phyloP scores from a whole-genome alignment of 2,888 invertebrate species.

The Rhagium mordax region DNA sequence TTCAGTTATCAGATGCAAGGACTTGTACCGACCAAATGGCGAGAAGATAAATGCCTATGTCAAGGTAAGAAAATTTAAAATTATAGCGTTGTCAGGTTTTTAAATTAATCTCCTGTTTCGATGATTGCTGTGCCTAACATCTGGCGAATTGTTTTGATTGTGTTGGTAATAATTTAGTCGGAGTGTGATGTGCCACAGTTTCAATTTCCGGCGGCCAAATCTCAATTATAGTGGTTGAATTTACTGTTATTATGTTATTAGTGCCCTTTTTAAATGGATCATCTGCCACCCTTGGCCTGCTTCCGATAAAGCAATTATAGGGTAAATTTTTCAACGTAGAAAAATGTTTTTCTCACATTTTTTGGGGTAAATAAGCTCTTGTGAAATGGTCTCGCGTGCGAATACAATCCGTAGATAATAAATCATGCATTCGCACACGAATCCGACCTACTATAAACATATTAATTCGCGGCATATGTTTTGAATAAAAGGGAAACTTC shows the following conservation, averaged over 20 bases:
- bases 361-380: too few species aligned
- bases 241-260: not conserved
- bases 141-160: constrained; percentile 40
- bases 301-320: not conserved
- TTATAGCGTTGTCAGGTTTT: constrained; percentile 35
- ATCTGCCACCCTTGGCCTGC: not conserved
- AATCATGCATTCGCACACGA: not conserved
- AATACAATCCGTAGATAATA: too few species aligned
- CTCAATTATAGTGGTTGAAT: constrained; percentile 25
- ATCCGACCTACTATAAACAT: constrained; percentile 9
- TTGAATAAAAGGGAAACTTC: constrained; percentile 35
- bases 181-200: constrained; percentile 34
- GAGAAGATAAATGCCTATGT: constrained; percentile 86
- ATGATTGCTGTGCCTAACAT: constrained; percentile 34
- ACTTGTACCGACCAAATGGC: constrained; percentile 79
- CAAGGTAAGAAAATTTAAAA: constrained; percentile 74
- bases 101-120: constrained; percentile 40
- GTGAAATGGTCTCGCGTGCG: too few species aligned
- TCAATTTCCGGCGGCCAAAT: constrained; percentile 39
- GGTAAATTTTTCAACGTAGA: too few species aligned
- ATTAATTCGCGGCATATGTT: constrained; percentile 40
- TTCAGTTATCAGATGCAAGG: constrained; percentile 85
- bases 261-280: not conserved
- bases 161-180: constrained; percentile 19
- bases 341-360: too few species aligned